Evolutionary conservation across 1,140 invertebrate genomes (phyloP).

Genomic region (Belonocnema kinseyi): DNA sequence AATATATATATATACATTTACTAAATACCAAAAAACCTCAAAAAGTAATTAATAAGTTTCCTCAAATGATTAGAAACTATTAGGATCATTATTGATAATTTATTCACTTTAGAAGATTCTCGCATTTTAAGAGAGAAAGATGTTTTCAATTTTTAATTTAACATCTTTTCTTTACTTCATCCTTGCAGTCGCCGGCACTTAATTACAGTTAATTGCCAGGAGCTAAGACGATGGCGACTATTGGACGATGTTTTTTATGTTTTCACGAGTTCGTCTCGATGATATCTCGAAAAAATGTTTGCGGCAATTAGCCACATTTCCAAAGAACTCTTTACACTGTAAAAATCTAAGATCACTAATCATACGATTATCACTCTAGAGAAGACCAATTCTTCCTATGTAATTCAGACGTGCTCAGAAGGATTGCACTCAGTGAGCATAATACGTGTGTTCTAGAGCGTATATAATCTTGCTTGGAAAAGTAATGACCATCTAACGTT

Average conservation of each 20-base stretch:
- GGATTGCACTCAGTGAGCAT: slow-evolving; percentile 60
- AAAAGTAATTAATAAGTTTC: neutral
- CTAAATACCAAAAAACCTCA: neutral
- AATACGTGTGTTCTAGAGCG: slow-evolving; percentile 75
- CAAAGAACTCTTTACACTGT: slow-evolving; percentile 36
- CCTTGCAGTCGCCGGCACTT: neutral
- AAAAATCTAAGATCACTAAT: slow-evolving; percentile 38
- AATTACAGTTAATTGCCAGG: slow-evolving; percentile 30
- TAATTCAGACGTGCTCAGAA: slow-evolving; percentile 46
- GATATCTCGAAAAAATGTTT: slow-evolving; percentile 62
- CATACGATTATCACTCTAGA: slow-evolving; percentile 42
- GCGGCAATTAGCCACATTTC: slow-evolving; percentile 62
- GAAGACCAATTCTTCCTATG: slow-evolving; percentile 20
- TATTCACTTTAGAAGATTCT: neutral
- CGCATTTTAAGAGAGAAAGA: neutral
- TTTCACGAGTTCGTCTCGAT: slow-evolving; percentile 66
- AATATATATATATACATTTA: neutral
- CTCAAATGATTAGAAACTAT: neutral
- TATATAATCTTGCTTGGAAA: slow-evolving; percentile 62
- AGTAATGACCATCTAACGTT: slow-evolving; percentile 61
- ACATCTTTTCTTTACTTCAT: neutral
- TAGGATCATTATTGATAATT: neutral
- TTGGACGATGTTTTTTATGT: slow-evolving; percentile 57
- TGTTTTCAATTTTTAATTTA: neutral
- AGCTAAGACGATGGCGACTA: slow-evolving; percentile 24